Base-by-base conservation (phyloP, 2,797 vertebrate species). In the Enteromius paludinosus region DNA sequence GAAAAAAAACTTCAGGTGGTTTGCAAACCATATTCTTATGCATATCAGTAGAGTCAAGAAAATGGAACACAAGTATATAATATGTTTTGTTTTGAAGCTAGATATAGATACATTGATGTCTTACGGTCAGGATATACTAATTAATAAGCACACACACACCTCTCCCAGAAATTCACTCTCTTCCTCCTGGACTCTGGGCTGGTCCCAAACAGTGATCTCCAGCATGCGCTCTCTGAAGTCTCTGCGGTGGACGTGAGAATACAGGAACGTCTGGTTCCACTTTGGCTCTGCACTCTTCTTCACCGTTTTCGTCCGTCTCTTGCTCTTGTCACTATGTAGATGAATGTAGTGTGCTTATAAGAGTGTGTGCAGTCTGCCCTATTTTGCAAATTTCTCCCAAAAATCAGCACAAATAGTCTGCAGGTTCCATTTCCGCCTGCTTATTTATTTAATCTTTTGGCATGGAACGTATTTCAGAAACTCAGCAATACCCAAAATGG, bases 181-280 rank as follows among this genome's bases (percentile, higher is more conserved):
- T 87, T 97, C 96, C 89, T 96, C 96, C 92, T 96, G 96, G 0
- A 95, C 94, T 91, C 96, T 93, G 66, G 96, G 96, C 82, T 97
- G 96, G 89, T 97, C 96, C 96, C 96, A 97, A 9, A 97, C 94
- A 0, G 96, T 96, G 88, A 97, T 96, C 91, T 97, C 96, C 91
- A 97, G 91, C 96, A 97, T 97, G 88, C 95, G 92, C 86, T 96
- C 96, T 91, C 96, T 92, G 92, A 97, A 97, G 91, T 97, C 96
- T 93, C 95, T 93, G 87, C 96, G 95, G 89, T 96, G 96, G 23
- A 97, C 94, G 49, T 96, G 96, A 5, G 95, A 96, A 92, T 97
- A 97, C 87, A 96, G 93, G 92, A 97, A 97, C 18, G 96, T 96
- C 91, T 97, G 96, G 86, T 96, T 96, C 96, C 96, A 97, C 90